Percentiles rank a stretch among this genome's conserved stretches.
Conservation (phyloP, 1,140 invertebrate genomes). For the Palaemon carinicauda region DNA sequence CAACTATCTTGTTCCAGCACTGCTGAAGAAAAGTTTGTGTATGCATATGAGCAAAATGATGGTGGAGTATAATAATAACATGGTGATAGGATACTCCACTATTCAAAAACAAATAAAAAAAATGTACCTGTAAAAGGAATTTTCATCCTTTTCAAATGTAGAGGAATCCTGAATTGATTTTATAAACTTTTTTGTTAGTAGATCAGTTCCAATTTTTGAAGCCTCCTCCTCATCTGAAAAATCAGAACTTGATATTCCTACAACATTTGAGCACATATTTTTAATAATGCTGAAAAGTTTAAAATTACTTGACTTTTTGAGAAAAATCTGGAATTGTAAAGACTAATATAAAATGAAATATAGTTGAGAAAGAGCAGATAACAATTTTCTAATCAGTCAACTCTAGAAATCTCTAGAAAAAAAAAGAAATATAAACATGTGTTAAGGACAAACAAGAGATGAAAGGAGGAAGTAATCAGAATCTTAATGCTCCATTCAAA, state of each 20-base stretch:
- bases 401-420: background rate
- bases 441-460: too few species aligned
- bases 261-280: background rate
- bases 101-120: background rate
- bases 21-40: too few species aligned
- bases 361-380: background rate
- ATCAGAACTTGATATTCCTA: background rate
- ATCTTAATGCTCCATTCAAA: too few species aligned
- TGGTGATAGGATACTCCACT: background rate
- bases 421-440: background rate
- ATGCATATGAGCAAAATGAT: too few species aligned
- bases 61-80: background rate
- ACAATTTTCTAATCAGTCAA: too few species aligned
- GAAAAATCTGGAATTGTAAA: background rate
- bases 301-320: background rate
- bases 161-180: background rate
- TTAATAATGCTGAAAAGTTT: background rate
- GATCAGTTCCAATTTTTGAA: background rate
- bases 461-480: too few species aligned
- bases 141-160: background rate
- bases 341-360: background rate
- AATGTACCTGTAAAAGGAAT: conserved; percentile 15
- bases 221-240: conserved; percentile 29
- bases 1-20: too few species aligned
- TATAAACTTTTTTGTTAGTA: conserved; percentile 12